Evolutionary conservation across 2,113 vertebrate genomes (phyloP).

Genomic region (Nematolebias whitei): DNA sequence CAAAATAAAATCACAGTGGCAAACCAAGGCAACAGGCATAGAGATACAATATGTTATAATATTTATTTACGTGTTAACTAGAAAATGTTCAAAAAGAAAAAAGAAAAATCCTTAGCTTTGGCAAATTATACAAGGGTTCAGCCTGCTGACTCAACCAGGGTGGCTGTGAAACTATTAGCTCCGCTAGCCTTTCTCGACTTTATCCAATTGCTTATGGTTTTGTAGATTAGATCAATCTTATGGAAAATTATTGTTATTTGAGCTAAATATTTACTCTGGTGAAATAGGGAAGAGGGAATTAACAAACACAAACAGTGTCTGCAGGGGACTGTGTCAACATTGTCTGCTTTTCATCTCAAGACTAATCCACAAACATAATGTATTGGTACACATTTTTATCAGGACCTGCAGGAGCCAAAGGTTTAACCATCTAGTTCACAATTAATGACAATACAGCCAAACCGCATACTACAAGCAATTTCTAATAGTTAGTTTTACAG

Average conservation of each 20-base stretch:
- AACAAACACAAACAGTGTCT: constrained; percentile 42
- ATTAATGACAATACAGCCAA: neutral
- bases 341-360: constrained; percentile 48
- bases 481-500: constrained; percentile 2
- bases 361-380: constrained; percentile 49
- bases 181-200: constrained; percentile 52
- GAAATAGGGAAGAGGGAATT: constrained; percentile 51
- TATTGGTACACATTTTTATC: constrained; percentile 27
- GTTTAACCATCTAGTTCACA: constrained; percentile 13
- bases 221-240: constrained; percentile 48
- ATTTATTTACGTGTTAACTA: neutral
- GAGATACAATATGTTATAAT: neutral
- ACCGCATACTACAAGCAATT: neutral
- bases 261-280: constrained; percentile 66
- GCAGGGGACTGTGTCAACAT: constrained; percentile 25
- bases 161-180: constrained; percentile 26
- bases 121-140: neutral
- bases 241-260: constrained; percentile 66
- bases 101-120: too few species aligned
- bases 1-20: neutral
- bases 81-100: too few species aligned
- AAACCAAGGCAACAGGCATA: neutral
- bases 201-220: constrained; percentile 57
- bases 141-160: constrained; percentile 27
- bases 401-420: neutral